Evolutionary conservation across 2,797 vertebrate species (phyloP), one percentile per base, ranked within the genome.

Genomic region (Tiaroga cobitis): DNA sequence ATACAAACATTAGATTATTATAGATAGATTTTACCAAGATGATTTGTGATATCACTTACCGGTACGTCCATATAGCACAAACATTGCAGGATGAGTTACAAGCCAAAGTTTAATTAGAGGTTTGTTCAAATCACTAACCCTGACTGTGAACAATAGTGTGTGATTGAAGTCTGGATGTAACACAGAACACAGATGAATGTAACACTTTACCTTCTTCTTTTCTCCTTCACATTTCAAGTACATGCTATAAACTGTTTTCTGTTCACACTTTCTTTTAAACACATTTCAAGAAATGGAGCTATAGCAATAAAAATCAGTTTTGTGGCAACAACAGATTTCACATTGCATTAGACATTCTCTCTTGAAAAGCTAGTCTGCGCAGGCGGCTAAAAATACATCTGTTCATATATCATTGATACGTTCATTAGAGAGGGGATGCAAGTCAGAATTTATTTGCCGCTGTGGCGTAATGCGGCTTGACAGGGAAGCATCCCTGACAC

Each of bases 381-480:
- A 90, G 87, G 89, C 82, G 49, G 92, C 92, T 95, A 94, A 93
- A 95, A 95, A 95, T 94, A 94, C 91, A 90, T 90, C 88, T 93
- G 93, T 95, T 95, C 94, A 94, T 93, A 92, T 94, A 94, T 94
- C 94, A 93, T 94, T 93, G 94, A 94, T 94, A 94, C 95, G 94
- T 95, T 96, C 92, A 94, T 95, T 94, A 94, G 82, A 89, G 88
- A 92, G 93, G 93, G 91, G 93, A 95, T 89, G 91, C 91, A 91
- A 91, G 92, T 96, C 94, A 93, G 88, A 87, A 94, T 93, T 90
- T 85, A 51, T 95, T 95, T 94, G 92, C 90, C 63, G 86, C 89
- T 91, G 89, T 87, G 84, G 8, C 81, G 81, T 92, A 92, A 95
- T 94, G 91, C 83, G 86, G 84, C 89, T 89, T 94, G 94, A 95